Percentiles rank a stretch among this genome's conserved stretches.
phyloP scores from a whole-genome alignment of 2,888 invertebrate genomes.

The Criorhina ranunculi region DNA sequence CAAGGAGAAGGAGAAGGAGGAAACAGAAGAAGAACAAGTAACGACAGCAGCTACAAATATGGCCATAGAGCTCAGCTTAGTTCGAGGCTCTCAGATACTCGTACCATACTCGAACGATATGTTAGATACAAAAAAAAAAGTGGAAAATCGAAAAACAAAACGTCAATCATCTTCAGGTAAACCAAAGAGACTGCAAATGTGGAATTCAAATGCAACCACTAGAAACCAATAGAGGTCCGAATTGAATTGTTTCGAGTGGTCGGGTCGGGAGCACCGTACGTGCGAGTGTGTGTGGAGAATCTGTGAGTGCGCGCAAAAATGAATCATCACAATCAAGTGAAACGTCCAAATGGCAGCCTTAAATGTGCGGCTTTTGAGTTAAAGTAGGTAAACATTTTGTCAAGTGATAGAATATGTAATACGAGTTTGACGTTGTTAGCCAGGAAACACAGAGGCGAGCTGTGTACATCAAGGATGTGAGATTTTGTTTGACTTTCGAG shows the following conservation, averaged over 20 bases:
- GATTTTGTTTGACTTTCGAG: constrained; percentile 58
- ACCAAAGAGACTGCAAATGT: constrained; percentile 61
- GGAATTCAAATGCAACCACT: constrained; percentile 71
- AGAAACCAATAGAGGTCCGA: constrained; percentile 69
- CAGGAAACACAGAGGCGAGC: constrained; percentile 19
- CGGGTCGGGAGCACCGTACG: constrained; percentile 49
- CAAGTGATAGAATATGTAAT: constrained; percentile 66
- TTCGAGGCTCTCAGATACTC: constrained; percentile 27
- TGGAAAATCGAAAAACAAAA: constrained; percentile 53
- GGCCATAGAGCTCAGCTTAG: constrained; percentile 45
- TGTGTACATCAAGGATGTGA: constrained; percentile 62
- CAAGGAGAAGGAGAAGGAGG: not conserved
- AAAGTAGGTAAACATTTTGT: constrained; percentile 69
- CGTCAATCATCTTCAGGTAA: constrained; percentile 67
- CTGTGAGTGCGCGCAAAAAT: constrained; percentile 45
- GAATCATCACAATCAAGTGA: constrained; percentile 66
- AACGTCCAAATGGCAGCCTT: constrained; percentile 51
- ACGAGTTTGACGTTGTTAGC: constrained; percentile 33
- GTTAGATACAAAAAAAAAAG: constrained; percentile 24
- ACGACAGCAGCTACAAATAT: constrained; percentile 55
- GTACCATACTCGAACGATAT: constrained; percentile 36
- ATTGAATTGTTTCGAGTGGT: constrained; percentile 73
- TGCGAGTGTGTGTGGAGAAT: constrained; percentile 16
- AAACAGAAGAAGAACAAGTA: constrained; percentile 31
- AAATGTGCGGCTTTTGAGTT: constrained; percentile 55